Evolutionary conservation across 1,140 invertebrate species (phyloP), one percentile per base, ranked within the genome.

Genomic region (Cydia strobilella): DNA sequence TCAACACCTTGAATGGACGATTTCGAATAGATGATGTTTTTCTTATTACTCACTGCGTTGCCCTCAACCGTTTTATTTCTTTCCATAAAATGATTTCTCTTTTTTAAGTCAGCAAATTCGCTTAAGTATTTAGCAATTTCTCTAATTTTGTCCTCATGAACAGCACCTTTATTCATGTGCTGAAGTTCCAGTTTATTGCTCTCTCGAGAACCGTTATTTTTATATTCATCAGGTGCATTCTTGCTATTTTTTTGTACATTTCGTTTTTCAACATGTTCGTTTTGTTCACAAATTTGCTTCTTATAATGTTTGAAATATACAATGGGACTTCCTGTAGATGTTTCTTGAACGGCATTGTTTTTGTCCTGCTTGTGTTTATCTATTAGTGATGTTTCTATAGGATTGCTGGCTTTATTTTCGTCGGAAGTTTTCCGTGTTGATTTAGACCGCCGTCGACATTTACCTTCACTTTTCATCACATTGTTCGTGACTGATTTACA

Each of bases 1-100:
- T 93, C 92, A 62, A 93, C 90, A 51, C 92, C 91, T 79, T 92
- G 90, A 72, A 88, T 86, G 73, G 80, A 83, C 74, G 83, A 80
- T 82, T 90, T 90, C 4, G 86, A 84, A 73, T 31, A 72, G 1
- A 42, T 5, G 7, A 10, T 35, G 35, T 86, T 83, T 18, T 72
- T 76, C 73, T 77, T 79, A 48, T 78, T 78, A 71, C 66, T 72
- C 10, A 20, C 15, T 72, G 73, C 42, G 74, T 78, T 48, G 18
- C 35, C 35, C 7, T 42, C 15, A 77, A 42, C 51, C 31, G 3
- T 25, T 31, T 54, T 51, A 12, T 39, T 59, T 20, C 35, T 18
- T 13, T 71, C 25, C 3, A 69, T 45, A 75, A 25, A 63, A 74
- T 76, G 27, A 25, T 13, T 59, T 79, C 72, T 77, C 71, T 48